These are phyloP conservation scores for Leptoteleia sp. DNA, from an alignment of 1,140 invertebrate genomes.

Conservation along the genomic window DNA sequence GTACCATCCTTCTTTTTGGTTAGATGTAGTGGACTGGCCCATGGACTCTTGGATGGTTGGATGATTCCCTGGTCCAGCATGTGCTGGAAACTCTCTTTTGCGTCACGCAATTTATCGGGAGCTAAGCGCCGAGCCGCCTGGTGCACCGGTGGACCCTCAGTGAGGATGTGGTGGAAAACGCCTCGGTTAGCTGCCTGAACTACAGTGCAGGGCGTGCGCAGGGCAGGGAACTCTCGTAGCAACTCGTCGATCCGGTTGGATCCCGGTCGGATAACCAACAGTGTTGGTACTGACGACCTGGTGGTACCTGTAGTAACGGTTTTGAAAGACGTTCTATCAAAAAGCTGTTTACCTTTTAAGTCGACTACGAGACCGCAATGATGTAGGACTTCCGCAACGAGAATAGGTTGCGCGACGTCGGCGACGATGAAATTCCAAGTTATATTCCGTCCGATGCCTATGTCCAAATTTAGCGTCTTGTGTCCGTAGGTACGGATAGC, in stretches of 20 bases:
- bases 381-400: neutral
- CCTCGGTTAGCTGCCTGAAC: neutral
- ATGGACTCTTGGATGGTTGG: constrained; percentile 9
- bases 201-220: neutral
- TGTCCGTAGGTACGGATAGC: neutral
- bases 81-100: constrained; percentile 4
- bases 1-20: constrained; percentile 62
- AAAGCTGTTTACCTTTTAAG: neutral
- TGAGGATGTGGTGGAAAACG: neutral
- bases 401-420: neutral
- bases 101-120: neutral
- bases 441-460: neutral
- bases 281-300: too few species aligned
- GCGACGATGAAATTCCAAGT: neutral
- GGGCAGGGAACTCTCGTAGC: too few species aligned
- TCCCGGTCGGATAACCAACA: too few species aligned
- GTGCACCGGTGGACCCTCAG: neutral
- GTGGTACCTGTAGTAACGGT: neutral
- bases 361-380: neutral
- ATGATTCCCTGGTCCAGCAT: constrained; percentile 17
- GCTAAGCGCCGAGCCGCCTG: neutral
- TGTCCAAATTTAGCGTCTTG: neutral
- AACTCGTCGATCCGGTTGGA: too few species aligned
- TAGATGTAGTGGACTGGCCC: constrained; percentile 36
- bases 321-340: neutral